Base-by-base conservation (phyloP, 2,888 invertebrate species). In the Cylloceria caligata region DNA sequence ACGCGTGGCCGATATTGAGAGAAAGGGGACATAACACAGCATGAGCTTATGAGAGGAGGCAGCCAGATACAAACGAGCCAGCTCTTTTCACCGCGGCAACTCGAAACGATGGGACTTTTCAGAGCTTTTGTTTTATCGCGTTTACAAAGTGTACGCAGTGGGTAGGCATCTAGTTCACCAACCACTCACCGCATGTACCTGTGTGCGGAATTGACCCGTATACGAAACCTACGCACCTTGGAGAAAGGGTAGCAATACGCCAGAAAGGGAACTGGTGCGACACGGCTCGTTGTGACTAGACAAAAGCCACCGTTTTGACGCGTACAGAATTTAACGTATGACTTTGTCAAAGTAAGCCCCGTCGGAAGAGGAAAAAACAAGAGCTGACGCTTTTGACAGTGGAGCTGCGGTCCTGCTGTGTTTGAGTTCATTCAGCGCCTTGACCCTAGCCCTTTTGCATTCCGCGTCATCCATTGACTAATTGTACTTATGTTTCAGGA, bases 311-410 rank as follows among this genome's bases (percentile, higher is more conserved):
- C 55, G 27, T 71, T 55, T 42, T 27, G 72, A 60, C 57, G 60
- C 34, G 45, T 60, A 79, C 76, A 81, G 80, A 82, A 86, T 87
- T 87, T 83, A 87, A 89, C 87, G 85, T 84, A 86, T 86, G 88
- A 89, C 88, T 88, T 87, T 81, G 85, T 88, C 87, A 88, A 87
- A 87, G 88, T 84, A 87, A 83, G 86, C 84, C 72, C 72, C 34
- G 47, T 30, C 60, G 60, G 30, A 47, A 39, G 21, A 39, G 7
- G 16, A 42, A 34, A 42, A 36, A 36, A 19, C 6, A 60, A 19
- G 9, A 11, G 71, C 27, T 45, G 57, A 6, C 45, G 13, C 57
- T 47, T 67, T 57, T 42, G 34, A 34, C 60, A 27, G 60, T 47
- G 24, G 30, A 30, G 30, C 42, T 57, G 69, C 47, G 52, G 57